Evolutionary conservation across 1,140 invertebrate genomes (phyloP).

Genomic region (Penaeus indicus): DNA sequence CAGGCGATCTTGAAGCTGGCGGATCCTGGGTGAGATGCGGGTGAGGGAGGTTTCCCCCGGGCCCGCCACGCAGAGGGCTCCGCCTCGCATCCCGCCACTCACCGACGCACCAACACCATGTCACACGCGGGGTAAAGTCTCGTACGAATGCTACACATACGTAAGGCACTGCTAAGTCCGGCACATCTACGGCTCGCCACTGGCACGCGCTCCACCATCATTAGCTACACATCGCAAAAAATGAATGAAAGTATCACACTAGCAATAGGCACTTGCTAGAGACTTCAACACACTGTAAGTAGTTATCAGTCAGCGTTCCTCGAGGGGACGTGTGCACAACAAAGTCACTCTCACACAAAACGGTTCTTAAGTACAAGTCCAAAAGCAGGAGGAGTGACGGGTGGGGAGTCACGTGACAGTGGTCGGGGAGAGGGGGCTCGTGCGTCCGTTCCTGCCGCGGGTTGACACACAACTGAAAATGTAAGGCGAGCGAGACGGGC

Average conservation of each 20-base stretch:
- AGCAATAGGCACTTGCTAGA: neutral
- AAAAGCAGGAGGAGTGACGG: too few species aligned
- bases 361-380: too few species aligned
- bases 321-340: neutral
- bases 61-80: slow-evolving; percentile 57
- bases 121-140: neutral
- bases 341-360: too few species aligned
- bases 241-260: too few species aligned
- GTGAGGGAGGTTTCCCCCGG: slow-evolving; percentile 53
- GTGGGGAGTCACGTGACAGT: slow-evolving; percentile 41
- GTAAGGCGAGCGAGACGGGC: slow-evolving; percentile 12
- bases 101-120: slow-evolving; percentile 24
- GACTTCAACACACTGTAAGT: slow-evolving; percentile 34
- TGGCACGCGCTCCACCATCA: too few species aligned
- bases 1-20: slow-evolving; percentile 61
- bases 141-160: too few species aligned
- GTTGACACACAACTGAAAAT: slow-evolving; percentile 39
- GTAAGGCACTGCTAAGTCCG: too few species aligned
- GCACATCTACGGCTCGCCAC: too few species aligned
- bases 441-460: slow-evolving; percentile 34
- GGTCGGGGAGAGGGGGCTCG: slow-evolving; percentile 7
- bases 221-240: too few species aligned
- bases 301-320: neutral
- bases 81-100: slow-evolving; percentile 42
- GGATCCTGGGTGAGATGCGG: slow-evolving; percentile 62